Evolutionary conservation across 2,797 vertebrate species (phyloP), one percentile per base, ranked within the genome.

Genomic region (Chelmon rostratus): DNA sequence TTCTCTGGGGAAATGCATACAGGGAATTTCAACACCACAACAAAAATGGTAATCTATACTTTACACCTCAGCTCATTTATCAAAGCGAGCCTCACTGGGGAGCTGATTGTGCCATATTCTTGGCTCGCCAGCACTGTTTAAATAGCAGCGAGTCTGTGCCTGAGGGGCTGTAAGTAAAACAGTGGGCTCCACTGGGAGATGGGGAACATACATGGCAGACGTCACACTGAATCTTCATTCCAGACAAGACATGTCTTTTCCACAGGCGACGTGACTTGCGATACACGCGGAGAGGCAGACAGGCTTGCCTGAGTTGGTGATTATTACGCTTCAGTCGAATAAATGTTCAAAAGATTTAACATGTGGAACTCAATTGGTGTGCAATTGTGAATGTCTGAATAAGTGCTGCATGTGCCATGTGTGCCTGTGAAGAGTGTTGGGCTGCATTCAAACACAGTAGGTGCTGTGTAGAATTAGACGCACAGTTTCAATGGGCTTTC

Each of bases 21-120:
- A 70, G 84, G 69, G 77, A 69, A 63, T 86, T 84, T 73, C n/a
- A 35, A 83, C 47, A 42, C 57, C 57, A 37, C 73, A 72, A 88
- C 77, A 79, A 72, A 89, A 89, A 88, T 78, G 77, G 75, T 83
- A 90, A 90, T 92, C 87, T 83, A 89, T 89, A 87, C 79, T 76
- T 76, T 83, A 67, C 73, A 83, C 77, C 61, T 83, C 73, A 63
- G 77, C 84, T 85, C 87, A 88, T 92, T 90, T 86, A 93, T 93
- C 87, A 89, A 88, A 88, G 85, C 70, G 78, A 78, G 82, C 74
- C 82, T 86, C 80, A 58, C 69, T 23, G 54, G 87, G 83, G 82
- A 90, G 85, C 84, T 83, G 87, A 91, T 87, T 70, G 88, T 68
- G 79, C 89, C 40, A 11, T 65, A 79, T 84, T 85, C 70, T 65